Percentiles rank a stretch among this genome's conserved stretches.
Evolutionary conservation across 2,797 vertebrate genomes (phyloP).

Genomic region (Iguana delicatissima): DNA sequence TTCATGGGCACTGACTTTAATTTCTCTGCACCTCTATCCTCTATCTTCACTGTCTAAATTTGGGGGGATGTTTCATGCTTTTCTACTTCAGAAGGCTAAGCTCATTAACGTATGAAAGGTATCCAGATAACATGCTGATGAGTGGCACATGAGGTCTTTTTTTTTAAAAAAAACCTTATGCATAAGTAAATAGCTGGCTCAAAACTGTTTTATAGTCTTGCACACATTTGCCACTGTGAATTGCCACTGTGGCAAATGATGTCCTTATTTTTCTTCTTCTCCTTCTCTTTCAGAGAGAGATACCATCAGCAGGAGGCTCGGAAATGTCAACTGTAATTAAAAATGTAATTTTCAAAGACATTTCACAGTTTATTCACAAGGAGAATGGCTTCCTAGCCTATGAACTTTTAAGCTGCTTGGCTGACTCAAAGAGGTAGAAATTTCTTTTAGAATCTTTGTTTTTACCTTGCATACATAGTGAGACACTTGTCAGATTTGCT

Average conservation of each 20-base stretch:
- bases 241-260: slow-evolving; percentile 51
- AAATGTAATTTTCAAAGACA: slow-evolving; percentile 76
- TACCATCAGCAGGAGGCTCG: slow-evolving; percentile 70
- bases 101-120: slow-evolving; percentile 38
- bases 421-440: slow-evolving; percentile 64
- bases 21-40: neutral
- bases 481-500: slow-evolving; percentile 63
- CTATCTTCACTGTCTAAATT: neutral
- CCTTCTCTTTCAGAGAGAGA: slow-evolving; percentile 54
- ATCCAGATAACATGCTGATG: slow-evolving; percentile 49
- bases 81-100: slow-evolving; percentile 52
- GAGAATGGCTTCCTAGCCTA: slow-evolving; percentile 72
- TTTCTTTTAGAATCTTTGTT: slow-evolving; percentile 62
- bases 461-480: slow-evolving; percentile 50
- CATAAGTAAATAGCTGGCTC: slow-evolving; percentile 41
- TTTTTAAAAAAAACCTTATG: slow-evolving; percentile 2
- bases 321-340: slow-evolving; percentile 78
- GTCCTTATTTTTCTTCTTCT: slow-evolving; percentile 8
- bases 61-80: slow-evolving; percentile 30
- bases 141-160: neutral
- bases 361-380: slow-evolving; percentile 73
- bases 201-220: slow-evolving; percentile 52
- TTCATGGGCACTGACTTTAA: neutral
- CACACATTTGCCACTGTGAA: slow-evolving; percentile 25
- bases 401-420: slow-evolving; percentile 74